Evolutionary conservation across 2,888 invertebrate species (phyloP).

Genomic region (Strigamia maritima): DNA sequence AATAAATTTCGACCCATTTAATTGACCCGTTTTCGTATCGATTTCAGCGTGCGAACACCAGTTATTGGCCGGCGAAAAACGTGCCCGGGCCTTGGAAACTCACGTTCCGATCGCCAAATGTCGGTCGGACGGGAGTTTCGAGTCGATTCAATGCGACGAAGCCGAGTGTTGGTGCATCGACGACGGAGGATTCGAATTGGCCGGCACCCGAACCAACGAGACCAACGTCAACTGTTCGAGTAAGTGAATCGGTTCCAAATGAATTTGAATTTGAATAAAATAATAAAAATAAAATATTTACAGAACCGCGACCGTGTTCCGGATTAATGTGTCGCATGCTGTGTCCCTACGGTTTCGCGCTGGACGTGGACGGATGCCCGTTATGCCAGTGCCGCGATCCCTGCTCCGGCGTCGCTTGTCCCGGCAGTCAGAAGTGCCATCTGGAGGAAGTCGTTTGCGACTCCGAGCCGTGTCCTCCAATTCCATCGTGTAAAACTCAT

Average conservation of each 20-base stretch:
- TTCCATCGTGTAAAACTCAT: slow-evolving; percentile 75
- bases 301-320: slow-evolving; percentile 66
- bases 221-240: slow-evolving; percentile 66
- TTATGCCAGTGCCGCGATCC: slow-evolving; percentile 62
- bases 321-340: slow-evolving; percentile 82
- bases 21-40: background rate
- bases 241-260: too few relatives aligned
- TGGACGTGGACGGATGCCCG: slow-evolving; percentile 67
- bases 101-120: slow-evolving; percentile 47
- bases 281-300: too few relatives aligned
- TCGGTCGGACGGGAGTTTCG: slow-evolving; percentile 48
- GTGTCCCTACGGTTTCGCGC: slow-evolving; percentile 76
- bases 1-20: too few relatives aligned
- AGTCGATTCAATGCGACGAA: slow-evolving; percentile 48
- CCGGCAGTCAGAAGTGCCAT: slow-evolving; percentile 71
- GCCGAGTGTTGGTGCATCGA: slow-evolving; percentile 54
- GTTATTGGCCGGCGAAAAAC: slow-evolving; percentile 62
- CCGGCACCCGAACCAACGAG: slow-evolving; percentile 49
- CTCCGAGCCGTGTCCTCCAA: slow-evolving; percentile 75
- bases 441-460: slow-evolving; percentile 73
- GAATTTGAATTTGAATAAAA: too few relatives aligned
- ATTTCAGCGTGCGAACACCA: slow-evolving; percentile 64
- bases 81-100: slow-evolving; percentile 60
- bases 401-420: slow-evolving; percentile 63
- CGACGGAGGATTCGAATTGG: slow-evolving; percentile 55